Evolutionary conservation across 2,113 vertebrate genomes (phyloP).

Genomic region (Equus przewalskii): DNA sequence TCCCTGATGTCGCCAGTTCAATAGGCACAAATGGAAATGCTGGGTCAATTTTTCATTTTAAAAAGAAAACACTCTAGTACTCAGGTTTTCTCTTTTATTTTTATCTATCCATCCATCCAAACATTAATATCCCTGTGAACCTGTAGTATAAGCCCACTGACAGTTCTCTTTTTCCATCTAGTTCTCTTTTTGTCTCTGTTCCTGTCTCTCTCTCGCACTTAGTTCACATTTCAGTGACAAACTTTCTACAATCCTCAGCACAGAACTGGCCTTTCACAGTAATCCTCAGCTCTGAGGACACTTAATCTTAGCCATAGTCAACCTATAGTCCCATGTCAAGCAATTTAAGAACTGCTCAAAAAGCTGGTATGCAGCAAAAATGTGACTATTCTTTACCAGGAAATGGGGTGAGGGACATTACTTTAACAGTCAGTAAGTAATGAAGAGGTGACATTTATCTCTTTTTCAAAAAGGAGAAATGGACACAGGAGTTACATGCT

Average conservation of each 20-base stretch:
- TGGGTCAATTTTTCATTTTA: conserved; percentile 76
- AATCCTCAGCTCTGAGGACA: not conserved
- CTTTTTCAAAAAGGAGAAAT: not conserved
- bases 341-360: conserved; percentile 41
- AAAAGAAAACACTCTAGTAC: conserved; percentile 40
- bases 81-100: not conserved
- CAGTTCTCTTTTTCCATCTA: not conserved
- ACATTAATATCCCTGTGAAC: conserved; percentile 38
- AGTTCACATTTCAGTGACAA: not conserved
- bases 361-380: not conserved
- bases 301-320: not conserved
- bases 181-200: not conserved
- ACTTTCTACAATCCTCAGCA: not conserved
- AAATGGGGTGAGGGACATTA: not conserved
- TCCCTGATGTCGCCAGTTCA: conserved; percentile 83
- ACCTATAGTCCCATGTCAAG: not conserved
- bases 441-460: not conserved
- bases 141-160: not conserved
- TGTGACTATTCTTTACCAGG: not conserved
- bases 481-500: not conserved
- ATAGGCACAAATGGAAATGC: conserved; percentile 71
- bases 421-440: not conserved
- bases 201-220: not conserved
- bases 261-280: not conserved
- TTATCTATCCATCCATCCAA: not conserved